phyloP scores from a whole-genome alignment of 2,888 invertebrate species.

The Lissocephala sabroskyi region DNA sequence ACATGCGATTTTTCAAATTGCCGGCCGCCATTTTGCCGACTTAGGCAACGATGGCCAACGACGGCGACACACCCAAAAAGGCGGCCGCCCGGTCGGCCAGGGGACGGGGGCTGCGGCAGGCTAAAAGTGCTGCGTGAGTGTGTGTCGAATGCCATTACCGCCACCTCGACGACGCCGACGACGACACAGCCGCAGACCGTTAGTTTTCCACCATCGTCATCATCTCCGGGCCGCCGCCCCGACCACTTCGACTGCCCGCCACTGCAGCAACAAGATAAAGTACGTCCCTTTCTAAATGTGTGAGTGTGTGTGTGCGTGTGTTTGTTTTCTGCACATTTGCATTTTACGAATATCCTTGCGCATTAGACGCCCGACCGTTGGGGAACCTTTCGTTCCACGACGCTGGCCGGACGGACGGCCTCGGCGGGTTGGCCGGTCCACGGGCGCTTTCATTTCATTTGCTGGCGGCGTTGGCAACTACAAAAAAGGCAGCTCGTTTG shows the following conservation, averaged over 20 bases:
- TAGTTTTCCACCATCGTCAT: slow-evolving; percentile 33
- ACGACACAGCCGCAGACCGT: slow-evolving; percentile 11
- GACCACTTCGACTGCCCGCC: slow-evolving; percentile 25
- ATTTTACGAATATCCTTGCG: slow-evolving; percentile 68
- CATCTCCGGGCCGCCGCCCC: background rate
- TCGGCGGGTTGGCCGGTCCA: background rate
- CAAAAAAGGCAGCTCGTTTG: too few relatives aligned
- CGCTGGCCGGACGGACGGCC: background rate
- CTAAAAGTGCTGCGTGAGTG: slow-evolving; percentile 7
- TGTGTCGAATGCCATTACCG: slow-evolving; percentile 60
- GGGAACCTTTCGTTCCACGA: background rate
- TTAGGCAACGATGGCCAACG: slow-evolving; percentile 34
- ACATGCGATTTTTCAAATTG: slow-evolving; percentile 46
- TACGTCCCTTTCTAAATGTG: too few relatives aligned
- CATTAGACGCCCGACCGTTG: slow-evolving; percentile 52
- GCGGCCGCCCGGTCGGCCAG: too few relatives aligned
- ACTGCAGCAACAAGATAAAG: slow-evolving; percentile 40
- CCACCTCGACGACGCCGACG: slow-evolving; percentile 49
- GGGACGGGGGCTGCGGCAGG: slow-evolving; percentile 8
- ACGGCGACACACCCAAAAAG: slow-evolving; percentile 11
- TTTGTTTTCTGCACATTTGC: slow-evolving; percentile 63
- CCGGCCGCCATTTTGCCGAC: slow-evolving; percentile 60
- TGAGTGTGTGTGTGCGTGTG: slow-evolving; percentile 24
- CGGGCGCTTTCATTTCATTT: slow-evolving; percentile 60
- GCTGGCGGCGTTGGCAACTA: slow-evolving; percentile 27